Percentiles rank a stretch among this genome's conserved stretches.
These are phyloP conservation scores for Aegypius monachus DNA, from an alignment of 2,113 vertebrate genomes.

Conservation along the genomic window DNA sequence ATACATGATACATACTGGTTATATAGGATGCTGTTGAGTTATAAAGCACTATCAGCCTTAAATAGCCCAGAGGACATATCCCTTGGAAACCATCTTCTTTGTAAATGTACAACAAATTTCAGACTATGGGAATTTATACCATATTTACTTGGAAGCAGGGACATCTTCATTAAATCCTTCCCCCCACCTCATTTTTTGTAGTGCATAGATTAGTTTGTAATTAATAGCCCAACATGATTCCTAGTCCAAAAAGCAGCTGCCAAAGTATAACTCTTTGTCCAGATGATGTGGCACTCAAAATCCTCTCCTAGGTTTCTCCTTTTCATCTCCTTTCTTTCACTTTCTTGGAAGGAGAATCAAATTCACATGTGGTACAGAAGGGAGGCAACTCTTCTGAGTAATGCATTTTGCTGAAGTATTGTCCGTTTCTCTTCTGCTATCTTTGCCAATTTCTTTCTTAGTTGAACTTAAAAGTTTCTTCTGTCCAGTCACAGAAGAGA, in stretches of 20 bases:
- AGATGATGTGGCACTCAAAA: neutral
- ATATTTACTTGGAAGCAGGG: neutral
- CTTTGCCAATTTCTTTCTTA: neutral
- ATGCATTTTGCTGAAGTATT: neutral
- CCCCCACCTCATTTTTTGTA: neutral
- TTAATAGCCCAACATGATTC: neutral
- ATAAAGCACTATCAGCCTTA: constrained; percentile 1
- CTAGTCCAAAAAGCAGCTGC: neutral
- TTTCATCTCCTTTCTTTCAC: neutral
- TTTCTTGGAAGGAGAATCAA: neutral
- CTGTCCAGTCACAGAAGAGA: neutral
- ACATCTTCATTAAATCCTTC: neutral
- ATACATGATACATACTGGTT: neutral
- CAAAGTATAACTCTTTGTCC: neutral
- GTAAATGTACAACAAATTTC: neutral
- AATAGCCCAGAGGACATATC: neutral
- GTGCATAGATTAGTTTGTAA: neutral
- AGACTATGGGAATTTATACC: neutral
- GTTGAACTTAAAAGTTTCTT: neutral
- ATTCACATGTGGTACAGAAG: neutral
- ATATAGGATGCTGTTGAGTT: neutral
- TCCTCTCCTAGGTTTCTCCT: neutral
- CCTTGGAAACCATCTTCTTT: neutral
- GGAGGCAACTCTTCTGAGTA: neutral
- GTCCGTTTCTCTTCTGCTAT: neutral